Conservation (phyloP, 2,888 invertebrate species). For the Choristoneura rosaceana region DNA sequence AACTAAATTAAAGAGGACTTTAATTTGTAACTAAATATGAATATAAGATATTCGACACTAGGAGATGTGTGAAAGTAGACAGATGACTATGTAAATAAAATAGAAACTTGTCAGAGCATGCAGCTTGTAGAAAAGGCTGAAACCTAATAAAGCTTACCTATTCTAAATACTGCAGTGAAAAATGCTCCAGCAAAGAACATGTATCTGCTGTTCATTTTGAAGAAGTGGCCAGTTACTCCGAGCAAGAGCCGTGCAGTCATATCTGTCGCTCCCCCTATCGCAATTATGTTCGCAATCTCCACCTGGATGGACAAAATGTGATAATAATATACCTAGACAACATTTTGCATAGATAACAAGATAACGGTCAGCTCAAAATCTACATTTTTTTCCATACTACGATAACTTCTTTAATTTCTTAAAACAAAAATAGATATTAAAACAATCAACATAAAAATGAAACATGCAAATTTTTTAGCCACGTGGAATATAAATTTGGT, state of each 20-base stretch:
- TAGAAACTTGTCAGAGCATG: too few species aligned
- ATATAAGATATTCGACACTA: too few species aligned
- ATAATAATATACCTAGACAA: not conserved
- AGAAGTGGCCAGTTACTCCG: constrained; percentile 84
- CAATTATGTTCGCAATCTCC: constrained; percentile 86
- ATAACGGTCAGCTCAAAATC: not conserved
- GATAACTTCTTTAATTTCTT: not conserved
- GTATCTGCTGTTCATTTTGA: constrained; percentile 84
- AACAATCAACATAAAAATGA: not conserved
- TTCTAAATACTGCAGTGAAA: constrained; percentile 84
- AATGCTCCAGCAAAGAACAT: constrained; percentile 86
- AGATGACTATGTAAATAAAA: too few species aligned
- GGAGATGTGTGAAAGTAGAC: too few species aligned
- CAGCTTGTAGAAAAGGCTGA: too few species aligned
- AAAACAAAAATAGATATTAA: not conserved
- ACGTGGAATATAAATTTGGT: constrained; percentile 4
- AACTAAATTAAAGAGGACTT: not conserved
- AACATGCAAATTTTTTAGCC: not conserved
- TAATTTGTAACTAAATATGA: too few species aligned
- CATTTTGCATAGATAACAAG: not conserved
- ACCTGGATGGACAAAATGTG: constrained; percentile 55
- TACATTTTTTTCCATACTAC: not conserved
- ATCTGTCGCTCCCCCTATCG: constrained; percentile 86
- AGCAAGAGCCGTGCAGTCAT: constrained; percentile 85
- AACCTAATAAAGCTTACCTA: constrained; percentile 72